Conservation (phyloP, 2,113 vertebrate species). For the Spizaetus ornatus region DNA sequence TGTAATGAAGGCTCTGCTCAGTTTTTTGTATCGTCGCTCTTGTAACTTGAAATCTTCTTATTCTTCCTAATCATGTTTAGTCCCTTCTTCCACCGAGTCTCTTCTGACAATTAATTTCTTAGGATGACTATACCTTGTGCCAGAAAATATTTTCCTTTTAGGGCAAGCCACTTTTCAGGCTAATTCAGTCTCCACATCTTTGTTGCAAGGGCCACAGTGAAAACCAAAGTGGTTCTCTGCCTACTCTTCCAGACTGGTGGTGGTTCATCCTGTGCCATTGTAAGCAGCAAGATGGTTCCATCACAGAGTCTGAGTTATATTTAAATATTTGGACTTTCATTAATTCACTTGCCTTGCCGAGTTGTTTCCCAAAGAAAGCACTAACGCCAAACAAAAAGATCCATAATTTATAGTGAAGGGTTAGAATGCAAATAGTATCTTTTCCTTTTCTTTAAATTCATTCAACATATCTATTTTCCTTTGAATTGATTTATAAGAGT, state of each 20-base stretch:
- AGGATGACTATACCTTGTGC: too few species aligned
- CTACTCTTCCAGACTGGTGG: not conserved
- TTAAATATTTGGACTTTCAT: not conserved
- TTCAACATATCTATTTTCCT: not conserved
- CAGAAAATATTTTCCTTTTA: not conserved
- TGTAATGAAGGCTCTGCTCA: not conserved
- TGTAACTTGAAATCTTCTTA: not conserved
- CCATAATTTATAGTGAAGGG: not conserved
- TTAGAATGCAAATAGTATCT: not conserved
- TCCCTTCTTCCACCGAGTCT: not conserved
- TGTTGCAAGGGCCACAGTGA: too few species aligned
- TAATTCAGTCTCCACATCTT: not conserved
- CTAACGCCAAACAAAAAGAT: not conserved
- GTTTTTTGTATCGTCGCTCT: not conserved
- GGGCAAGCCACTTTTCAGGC: not conserved
- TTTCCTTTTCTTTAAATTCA: not conserved
- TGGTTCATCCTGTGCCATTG: not conserved
- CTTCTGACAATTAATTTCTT: not conserved
- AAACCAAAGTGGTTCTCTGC: not conserved
- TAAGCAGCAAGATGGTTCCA: not conserved
- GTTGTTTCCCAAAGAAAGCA: not conserved
- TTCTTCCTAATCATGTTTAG: not conserved
- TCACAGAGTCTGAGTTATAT: not conserved
- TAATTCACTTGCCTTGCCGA: not conserved
- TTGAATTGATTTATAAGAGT: not conserved